Evolutionary conservation across 2,113 vertebrate species (phyloP).

Genomic region (Lepus americanus): DNA sequence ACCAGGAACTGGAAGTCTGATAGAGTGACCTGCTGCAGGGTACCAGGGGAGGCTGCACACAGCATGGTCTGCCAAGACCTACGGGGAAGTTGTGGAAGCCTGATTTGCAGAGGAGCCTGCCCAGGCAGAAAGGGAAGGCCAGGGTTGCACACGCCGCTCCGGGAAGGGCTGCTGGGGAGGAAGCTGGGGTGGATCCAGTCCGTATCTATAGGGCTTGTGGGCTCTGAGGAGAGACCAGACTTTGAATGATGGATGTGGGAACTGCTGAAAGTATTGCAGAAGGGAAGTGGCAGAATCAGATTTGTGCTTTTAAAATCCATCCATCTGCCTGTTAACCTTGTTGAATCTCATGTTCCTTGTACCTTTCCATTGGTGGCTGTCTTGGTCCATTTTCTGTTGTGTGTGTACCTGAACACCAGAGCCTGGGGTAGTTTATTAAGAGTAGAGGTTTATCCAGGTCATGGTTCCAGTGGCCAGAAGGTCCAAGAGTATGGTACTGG

Average conservation of each 20-base stretch:
- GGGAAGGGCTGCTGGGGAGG: fast-evolving
- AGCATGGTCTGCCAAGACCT: neutral
- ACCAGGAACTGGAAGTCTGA: neutral
- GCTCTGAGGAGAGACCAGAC: neutral
- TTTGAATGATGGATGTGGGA: neutral
- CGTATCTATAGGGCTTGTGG: neutral
- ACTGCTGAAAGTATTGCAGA: neutral
- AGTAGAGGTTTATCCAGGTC: neutral
- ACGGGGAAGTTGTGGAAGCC: too few species aligned
- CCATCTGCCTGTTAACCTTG: neutral
- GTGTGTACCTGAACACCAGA: neutral
- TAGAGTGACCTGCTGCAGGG: neutral
- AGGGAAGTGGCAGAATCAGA: neutral
- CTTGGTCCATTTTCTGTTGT: neutral
- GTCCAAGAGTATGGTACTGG: neutral
- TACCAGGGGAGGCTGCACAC: neutral
- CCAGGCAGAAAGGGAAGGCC: neutral
- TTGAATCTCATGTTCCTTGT: neutral
- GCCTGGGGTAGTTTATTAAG: neutral
- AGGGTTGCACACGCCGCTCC: fast-evolving
- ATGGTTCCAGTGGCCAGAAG: neutral
- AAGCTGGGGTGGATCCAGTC: neutral
- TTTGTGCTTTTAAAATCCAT: neutral
- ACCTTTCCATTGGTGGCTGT: neutral
- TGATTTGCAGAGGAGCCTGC: neutral